Percentiles rank a stretch among this genome's conserved stretches.
Conservation (phyloP, 1,140 invertebrate genomes). For the Philotrypesis tridentata region DNA sequence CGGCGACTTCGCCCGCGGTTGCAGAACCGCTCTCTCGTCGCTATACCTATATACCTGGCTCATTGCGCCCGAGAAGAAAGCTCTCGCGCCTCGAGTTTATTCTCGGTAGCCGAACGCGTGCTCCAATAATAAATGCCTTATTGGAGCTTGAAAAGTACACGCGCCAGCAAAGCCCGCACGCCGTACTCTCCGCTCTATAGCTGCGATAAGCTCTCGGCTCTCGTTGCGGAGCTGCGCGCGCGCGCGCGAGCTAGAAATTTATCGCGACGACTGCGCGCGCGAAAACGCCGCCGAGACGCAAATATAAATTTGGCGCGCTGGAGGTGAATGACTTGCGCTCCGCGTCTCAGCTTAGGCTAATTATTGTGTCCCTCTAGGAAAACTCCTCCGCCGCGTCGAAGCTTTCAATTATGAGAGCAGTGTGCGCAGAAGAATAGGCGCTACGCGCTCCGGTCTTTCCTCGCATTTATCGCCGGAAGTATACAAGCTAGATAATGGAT, state of each 20-base stretch:
- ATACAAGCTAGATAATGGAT: too few species aligned
- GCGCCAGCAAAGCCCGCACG: neutral
- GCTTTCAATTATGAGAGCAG: too few species aligned
- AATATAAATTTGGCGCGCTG: neutral
- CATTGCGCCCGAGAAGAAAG: neutral
- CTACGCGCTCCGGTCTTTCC: too few species aligned
- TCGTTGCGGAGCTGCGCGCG: too few species aligned
- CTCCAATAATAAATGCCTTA: conserved; percentile 33
- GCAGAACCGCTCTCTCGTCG: too few species aligned
- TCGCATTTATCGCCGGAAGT: too few species aligned
- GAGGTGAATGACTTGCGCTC: neutral
- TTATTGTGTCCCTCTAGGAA: neutral
- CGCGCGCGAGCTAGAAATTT: neutral
- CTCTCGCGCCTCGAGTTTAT: neutral
- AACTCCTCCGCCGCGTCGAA: neutral
- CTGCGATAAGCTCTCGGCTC: too few species aligned
- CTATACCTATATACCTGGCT: neutral
- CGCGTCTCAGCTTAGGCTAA: neutral
- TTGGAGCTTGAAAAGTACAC: conserved; percentile 14
- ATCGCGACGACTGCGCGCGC: neutral
- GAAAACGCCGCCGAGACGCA: neutral
- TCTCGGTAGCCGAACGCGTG: neutral
- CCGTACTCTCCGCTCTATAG: too few species aligned
- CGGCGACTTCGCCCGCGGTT: conserved; percentile 2
- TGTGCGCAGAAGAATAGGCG: too few species aligned